Percentiles rank a stretch among this genome's conserved stretches.
Evolutionary conservation across 2,888 invertebrate species (phyloP).

Genomic region (Phasia obesa): DNA sequence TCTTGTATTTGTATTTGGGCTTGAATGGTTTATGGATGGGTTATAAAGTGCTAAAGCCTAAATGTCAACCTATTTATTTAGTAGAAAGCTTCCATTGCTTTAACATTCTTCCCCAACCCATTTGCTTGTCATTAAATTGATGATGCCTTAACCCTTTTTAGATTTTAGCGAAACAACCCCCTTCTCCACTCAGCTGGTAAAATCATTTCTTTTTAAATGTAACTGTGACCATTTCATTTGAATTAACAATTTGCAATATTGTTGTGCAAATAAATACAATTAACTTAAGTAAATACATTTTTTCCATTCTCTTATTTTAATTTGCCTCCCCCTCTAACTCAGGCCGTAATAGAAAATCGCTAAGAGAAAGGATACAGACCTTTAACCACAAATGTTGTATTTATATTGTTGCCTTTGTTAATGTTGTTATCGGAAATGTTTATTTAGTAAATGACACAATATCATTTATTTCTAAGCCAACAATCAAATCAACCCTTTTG

Average conservation of each 20-base stretch:
- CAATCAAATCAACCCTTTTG: constrained; percentile 61
- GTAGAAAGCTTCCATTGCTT: constrained; percentile 15
- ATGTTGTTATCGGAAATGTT: constrained; percentile 43
- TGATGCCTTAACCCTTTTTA: constrained; percentile 48
- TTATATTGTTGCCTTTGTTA: constrained; percentile 27
- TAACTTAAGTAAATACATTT: constrained; percentile 72
- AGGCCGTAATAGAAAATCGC: neutral
- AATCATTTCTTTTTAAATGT: constrained; percentile 27
- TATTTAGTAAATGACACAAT: constrained; percentile 69
- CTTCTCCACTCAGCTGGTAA: neutral
- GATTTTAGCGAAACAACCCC: neutral
- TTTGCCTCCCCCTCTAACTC: neutral
- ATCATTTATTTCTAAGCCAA: constrained; percentile 62
- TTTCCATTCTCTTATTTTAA: constrained; percentile 2
- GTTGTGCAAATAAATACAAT: constrained; percentile 73
- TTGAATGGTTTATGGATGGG: constrained; percentile 49
- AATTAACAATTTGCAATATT: constrained; percentile 67
- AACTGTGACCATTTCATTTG: constrained; percentile 58
- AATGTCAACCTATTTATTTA: constrained; percentile 68
- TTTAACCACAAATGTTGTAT: constrained; percentile 64
- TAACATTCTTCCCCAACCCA: neutral
- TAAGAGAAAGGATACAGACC: constrained; percentile 27
- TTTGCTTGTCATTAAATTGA: constrained; percentile 37
- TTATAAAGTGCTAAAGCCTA: constrained; percentile 68
- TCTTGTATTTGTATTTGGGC: constrained; percentile 23